phyloP scores from a whole-genome alignment of 2,113 vertebrate genomes.

The Poicephalus meyeri region DNA sequence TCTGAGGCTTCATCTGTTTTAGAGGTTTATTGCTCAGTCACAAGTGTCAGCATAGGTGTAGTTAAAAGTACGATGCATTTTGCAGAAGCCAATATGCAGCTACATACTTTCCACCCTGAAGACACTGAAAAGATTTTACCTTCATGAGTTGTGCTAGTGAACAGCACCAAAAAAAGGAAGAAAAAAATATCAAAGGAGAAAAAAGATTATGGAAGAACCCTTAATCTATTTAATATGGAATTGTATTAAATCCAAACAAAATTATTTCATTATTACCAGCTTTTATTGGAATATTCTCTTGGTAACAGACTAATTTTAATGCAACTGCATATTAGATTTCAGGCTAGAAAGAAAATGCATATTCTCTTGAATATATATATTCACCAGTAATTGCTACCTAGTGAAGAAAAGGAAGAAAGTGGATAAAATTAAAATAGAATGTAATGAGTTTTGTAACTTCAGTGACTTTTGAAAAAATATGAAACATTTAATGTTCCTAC shows the following conservation, averaged over 20 bases:
- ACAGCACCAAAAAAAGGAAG: background rate
- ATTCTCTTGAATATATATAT: constrained; percentile 46
- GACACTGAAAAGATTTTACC: background rate
- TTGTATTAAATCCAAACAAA: constrained; percentile 62
- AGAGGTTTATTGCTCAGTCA: background rate
- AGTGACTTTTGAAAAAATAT: constrained; percentile 47
- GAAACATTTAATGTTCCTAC: constrained; percentile 24
- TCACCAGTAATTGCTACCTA: constrained; percentile 10
- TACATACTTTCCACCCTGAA: background rate
- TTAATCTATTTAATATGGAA: constrained; percentile 56
- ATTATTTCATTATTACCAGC: constrained; percentile 62
- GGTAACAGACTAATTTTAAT: constrained; percentile 62
- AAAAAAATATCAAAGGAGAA: background rate
- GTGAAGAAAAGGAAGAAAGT: background rate
- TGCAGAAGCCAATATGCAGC: background rate
- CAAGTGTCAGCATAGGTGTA: background rate
- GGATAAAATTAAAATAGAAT: constrained; percentile 44
- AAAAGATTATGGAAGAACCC: background rate
- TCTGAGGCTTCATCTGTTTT: background rate
- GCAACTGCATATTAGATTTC: constrained; percentile 55
- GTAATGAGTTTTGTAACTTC: constrained; percentile 56
- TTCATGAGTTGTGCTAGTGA: background rate
- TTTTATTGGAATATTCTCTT: constrained; percentile 68
- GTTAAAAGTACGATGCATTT: background rate
- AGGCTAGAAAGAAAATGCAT: constrained; percentile 44